phyloP scores from a whole-genome alignment of 2,888 invertebrate genomes.

The Agrilus biguttatus region DNA sequence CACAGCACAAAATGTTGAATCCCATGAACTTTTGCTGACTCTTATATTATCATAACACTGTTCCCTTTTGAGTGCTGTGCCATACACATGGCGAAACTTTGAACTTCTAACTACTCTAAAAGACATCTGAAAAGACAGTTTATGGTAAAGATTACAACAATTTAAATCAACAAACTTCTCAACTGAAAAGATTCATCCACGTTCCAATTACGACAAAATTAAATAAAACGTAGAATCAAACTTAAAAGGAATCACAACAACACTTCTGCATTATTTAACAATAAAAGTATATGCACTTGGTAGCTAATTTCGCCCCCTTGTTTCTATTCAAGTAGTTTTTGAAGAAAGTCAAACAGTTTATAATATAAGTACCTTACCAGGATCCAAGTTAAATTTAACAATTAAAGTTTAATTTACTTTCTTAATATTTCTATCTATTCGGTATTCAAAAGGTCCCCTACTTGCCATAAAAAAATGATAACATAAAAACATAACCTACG shows the following conservation, averaged over 20 bases:
- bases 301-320: too few relatives aligned
- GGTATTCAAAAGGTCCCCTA: too few relatives aligned
- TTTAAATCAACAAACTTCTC: not conserved
- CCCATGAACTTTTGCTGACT: conserved; percentile 96
- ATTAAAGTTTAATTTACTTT: too few relatives aligned
- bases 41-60: conserved; percentile 96
- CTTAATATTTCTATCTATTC: too few relatives aligned
- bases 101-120: conserved; percentile 94
- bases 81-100: conserved; percentile 94
- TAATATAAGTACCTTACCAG: too few relatives aligned
- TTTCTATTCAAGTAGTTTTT: too few relatives aligned
- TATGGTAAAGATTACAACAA: conserved; percentile 1
- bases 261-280: too few relatives aligned
- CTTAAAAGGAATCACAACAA: too few relatives aligned
- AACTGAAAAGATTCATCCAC: not conserved
- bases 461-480: not conserved
- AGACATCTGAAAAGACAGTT: conserved; percentile 54
- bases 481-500: conserved; percentile 9
- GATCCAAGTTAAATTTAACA: too few relatives aligned
- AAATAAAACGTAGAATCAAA: too few relatives aligned
- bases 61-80: conserved; percentile 82
- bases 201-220: not conserved
- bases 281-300: too few relatives aligned
- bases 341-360: too few relatives aligned
- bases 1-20: conserved; percentile 95